Percentiles rank a stretch among this genome's conserved stretches.
phyloP scores from a whole-genome alignment of 2,888 invertebrate genomes.

The Eledona agricola region DNA sequence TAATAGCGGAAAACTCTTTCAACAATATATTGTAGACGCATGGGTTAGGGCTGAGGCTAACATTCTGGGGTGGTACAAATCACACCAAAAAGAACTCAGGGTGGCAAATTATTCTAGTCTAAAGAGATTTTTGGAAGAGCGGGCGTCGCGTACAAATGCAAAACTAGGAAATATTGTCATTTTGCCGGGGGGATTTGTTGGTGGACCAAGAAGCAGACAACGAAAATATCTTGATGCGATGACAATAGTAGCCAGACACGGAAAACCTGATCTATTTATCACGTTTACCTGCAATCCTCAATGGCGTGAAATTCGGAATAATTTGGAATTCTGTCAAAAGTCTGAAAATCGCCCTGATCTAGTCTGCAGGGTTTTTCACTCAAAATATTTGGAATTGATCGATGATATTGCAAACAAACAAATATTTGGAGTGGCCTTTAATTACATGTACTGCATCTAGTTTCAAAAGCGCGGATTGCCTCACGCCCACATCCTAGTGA shows the following conservation, averaged over 20 bases:
- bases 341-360: slow-evolving; percentile 37
- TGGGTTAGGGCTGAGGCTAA: slow-evolving; percentile 10
- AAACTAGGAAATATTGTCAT: slow-evolving; percentile 19
- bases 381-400: slow-evolving; percentile 31
- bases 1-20: slow-evolving; percentile 26
- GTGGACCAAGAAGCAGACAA: slow-evolving; percentile 1
- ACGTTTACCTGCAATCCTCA: slow-evolving; percentile 40
- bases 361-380: slow-evolving; percentile 31
- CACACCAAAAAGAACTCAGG: slow-evolving; percentile 14
- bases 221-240: slow-evolving; percentile 36
- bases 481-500: slow-evolving; percentile 26
- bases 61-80: slow-evolving; percentile 1
- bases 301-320: slow-evolving; percentile 36
- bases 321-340: slow-evolving; percentile 14
- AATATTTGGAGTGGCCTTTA: slow-evolving; percentile 11
- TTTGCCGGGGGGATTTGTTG: slow-evolving; percentile 13
- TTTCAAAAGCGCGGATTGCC: slow-evolving; percentile 31
- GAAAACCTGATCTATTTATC: slow-evolving; percentile 38
- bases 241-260: slow-evolving; percentile 29
- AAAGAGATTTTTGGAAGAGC: neutral
- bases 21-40: slow-evolving; percentile 33
- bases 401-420: slow-evolving; percentile 1
- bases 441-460: slow-evolving; percentile 18
- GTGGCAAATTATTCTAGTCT: slow-evolving; percentile 1
- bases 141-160: slow-evolving; percentile 12